Base-by-base conservation (phyloP, 64 coral and sea anemone species). In the Actinia equina region DNA sequence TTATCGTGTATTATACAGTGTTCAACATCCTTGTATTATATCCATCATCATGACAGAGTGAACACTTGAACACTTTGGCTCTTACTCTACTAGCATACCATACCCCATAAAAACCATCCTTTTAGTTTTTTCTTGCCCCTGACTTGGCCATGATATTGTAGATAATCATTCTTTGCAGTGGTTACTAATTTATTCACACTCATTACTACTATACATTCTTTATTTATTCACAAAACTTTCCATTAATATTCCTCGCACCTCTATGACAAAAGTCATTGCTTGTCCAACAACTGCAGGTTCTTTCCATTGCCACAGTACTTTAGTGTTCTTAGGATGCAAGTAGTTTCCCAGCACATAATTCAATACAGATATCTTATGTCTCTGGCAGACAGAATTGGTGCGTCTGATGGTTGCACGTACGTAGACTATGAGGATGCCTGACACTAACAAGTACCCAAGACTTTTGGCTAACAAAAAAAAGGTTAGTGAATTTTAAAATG, bases 251-350 rank as follows among this genome's bases (percentile, higher is more conserved):
- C 16, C 61, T n/a, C 27, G 22, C 88, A 98, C 96, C 93, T 95
- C 89, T 2, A 93, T 19, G 79, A 93, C 37, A 58, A 98, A 98
- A 86, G 90, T 90, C 84, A 94, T 92, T 62, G 96, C 92, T 79
- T 94, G 77, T 1, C 96, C 96, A 44, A 98, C 96, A 17, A 92
- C 77, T 41, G 77, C 58, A 37, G 90, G 93, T 52, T 98, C 90
- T 61, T 30, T 30, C 96, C 93, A 94, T 22, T 89, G 82, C 96
- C 96, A 98, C 2, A 56, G 63, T 2, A 95, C 64, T 78, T 58
- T 76, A 10, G 92, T 92, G 18, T 77, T 89, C 43, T 25, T 85
- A 22, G 93, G 90, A 55, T 93, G 87, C 55, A 95, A 85, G 9
- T 81, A 77, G 54, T 91, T 71, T 5, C 96, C 96, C 88, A 91